Evolutionary conservation across 2,797 vertebrate species (phyloP), one percentile per base, ranked within the genome.

Genomic region (Anguilla marmorata): DNA sequence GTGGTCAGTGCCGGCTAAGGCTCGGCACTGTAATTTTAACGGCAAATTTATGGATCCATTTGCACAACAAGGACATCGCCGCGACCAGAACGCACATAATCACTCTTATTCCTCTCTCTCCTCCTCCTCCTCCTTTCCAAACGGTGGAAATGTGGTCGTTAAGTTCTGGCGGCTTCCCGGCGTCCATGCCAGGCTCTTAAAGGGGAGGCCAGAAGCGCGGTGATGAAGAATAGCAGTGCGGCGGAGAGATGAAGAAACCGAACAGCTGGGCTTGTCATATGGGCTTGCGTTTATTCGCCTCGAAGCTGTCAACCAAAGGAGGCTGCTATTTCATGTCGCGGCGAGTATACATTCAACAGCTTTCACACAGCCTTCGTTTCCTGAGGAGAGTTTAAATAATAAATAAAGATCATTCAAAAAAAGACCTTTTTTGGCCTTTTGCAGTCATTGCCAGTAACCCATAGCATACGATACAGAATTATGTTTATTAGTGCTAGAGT

Each of bases 261-360:
- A 80, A 80, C 37, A 80, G 76, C 76, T 80, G 76, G 76, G 4
- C 8, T 80, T 12, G 24, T 80, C 76, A n/a, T 9, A 80, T 80
- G 76, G 24, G 16, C 48, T 48, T 48, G 37, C 76, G 16, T 24
- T 80, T 1, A 7, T 80, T 48, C 16, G 19, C 16, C 41, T 2
- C 41, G 9, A 45, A n/a, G 37, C 41, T 21, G 41, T 21, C 41
- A 16, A 9, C 76, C 19, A 11, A 2, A 80, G 41, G 37, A 80
- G 21, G 8, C 5, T n/a, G 41, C 6, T 11, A 80, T 48, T 45
- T 50, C 19, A 19, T 21, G 41, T 80, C 21, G 11, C 5, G 48
- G 1, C 1, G 37, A 45, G 45, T 79, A 79, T 6, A 45, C n/a
- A 79, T 48, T 48, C 37, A 80, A 3, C 41, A 50, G 21, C 8